These are phyloP conservation scores for Verasper variegatus DNA, from an alignment of 2,113 vertebrate genomes.

Conservation along the genomic window DNA sequence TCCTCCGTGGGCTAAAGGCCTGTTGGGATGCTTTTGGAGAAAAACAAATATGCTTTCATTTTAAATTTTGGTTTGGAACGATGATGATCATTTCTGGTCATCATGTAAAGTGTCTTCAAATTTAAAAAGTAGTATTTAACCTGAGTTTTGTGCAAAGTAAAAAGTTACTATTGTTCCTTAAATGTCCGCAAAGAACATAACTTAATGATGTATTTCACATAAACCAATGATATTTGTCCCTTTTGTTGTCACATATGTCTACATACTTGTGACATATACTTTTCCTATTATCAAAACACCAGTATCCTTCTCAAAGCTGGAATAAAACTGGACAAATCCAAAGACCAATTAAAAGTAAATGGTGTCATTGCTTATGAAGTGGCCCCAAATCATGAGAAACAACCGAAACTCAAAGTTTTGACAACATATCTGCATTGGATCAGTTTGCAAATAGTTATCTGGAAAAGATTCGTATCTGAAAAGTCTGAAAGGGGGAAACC, in stretches of 20 bases:
- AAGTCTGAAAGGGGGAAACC: neutral
- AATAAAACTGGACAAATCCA: neutral
- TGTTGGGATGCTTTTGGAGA: neutral
- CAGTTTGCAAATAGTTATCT: neutral
- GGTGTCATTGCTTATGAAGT: neutral
- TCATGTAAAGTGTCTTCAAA: too few species aligned
- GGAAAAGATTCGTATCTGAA: too few species aligned
- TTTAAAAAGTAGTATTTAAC: too few species aligned
- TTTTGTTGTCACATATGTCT: neutral
- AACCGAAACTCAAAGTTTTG: conserved; percentile 5
- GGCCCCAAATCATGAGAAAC: neutral
- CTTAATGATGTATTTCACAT: neutral
- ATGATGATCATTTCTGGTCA: too few species aligned
- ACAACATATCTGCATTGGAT: conserved; percentile 1
- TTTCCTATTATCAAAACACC: neutral
- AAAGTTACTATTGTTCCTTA: neutral
- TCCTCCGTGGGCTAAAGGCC: too few species aligned
- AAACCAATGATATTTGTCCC: neutral
- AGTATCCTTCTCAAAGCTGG: neutral
- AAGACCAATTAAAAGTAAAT: neutral
- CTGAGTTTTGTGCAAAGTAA: too few species aligned
- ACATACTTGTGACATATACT: neutral
- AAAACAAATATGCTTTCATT: neutral
- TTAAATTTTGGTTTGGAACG: too few species aligned
- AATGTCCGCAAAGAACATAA: neutral